These are phyloP conservation scores for Macquaria ambigua DNA, from an alignment of 2,113 vertebrate species.

Conservation along the genomic window DNA sequence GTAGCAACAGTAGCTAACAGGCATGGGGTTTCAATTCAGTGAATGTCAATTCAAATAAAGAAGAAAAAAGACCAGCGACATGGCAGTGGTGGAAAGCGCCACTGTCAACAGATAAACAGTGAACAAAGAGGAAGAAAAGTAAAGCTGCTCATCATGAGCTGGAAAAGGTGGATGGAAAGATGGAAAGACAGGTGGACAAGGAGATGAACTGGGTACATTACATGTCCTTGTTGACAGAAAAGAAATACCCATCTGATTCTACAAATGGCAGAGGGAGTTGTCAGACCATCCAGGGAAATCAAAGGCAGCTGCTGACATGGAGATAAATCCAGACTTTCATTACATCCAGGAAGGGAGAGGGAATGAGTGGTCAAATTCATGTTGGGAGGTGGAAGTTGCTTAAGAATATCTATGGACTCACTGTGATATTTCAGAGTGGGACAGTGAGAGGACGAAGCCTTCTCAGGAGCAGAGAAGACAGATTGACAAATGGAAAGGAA, in stretches of 20 bases:
- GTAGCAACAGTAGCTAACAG: not conserved
- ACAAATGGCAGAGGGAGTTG: not conserved
- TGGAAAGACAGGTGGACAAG: not conserved
- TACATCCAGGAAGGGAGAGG: constrained; percentile 8
- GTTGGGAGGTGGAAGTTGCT: not conserved
- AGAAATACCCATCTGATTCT: not conserved
- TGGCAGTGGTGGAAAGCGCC: not conserved
- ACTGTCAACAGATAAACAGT: not conserved
- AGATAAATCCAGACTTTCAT: constrained; percentile 44
- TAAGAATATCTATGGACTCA: not conserved
- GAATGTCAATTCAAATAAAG: not conserved
- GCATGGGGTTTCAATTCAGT: not conserved
- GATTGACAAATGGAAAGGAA: constrained; percentile 22
- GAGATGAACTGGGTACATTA: constrained; percentile 11
- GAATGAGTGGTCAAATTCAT: constrained; percentile 12
- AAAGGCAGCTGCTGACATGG: constrained; percentile 18
- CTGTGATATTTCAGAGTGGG: constrained; percentile 3
- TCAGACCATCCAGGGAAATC: constrained; percentile 6
- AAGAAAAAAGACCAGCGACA: not conserved
- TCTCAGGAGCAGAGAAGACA: constrained; percentile 1
- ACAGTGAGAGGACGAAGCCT: constrained; percentile 1
- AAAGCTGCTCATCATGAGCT: not conserved
- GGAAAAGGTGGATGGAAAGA: not conserved
- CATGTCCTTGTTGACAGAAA: not conserved
- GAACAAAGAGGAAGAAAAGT: not conserved